A percentile compares a stretch with the other conserved stretches of the same genome.
Evolutionary conservation across 2,113 vertebrate genomes (phyloP).

Genomic region (Glareola pratincola): DNA sequence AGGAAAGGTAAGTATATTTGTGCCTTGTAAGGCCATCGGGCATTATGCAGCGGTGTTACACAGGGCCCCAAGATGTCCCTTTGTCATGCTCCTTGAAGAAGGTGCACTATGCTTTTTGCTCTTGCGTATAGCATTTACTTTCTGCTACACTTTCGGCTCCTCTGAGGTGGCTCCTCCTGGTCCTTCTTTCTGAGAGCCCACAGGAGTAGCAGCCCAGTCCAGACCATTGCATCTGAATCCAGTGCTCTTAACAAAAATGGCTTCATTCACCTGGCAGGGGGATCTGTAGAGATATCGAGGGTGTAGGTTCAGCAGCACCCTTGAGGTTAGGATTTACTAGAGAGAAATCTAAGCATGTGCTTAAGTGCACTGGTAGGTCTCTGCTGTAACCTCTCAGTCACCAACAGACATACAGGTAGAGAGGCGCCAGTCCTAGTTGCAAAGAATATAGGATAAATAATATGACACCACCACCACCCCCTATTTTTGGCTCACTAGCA

Average conservation of each 20-base stretch:
- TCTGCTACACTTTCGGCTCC: background rate
- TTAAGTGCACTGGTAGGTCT: background rate
- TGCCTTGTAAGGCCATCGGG: background rate
- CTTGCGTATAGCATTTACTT: background rate
- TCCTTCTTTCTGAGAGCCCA: background rate
- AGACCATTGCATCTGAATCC: background rate
- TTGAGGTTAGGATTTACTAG: rapidly evolving
- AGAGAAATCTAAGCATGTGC: background rate
- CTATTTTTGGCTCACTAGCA: background rate
- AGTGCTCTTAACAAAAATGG: background rate
- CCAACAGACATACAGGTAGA: background rate
- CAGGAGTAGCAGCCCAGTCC: background rate
- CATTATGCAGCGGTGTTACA: background rate
- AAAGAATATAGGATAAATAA: background rate
- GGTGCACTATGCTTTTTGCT: background rate
- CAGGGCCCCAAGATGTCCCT: background rate
- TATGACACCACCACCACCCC: background rate
- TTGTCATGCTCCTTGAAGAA: background rate
- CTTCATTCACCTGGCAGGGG: background rate
- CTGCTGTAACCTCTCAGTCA: background rate
- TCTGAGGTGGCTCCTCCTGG: background rate
- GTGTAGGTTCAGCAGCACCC: background rate
- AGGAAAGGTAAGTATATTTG: background rate
- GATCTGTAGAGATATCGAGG: background rate
- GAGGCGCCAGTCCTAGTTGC: background rate